A percentile compares a stretch with the other conserved stretches of the same genome.
phyloP scores from a whole-genome alignment of 2,113 vertebrate species.

The Ictalurus punctatus region DNA sequence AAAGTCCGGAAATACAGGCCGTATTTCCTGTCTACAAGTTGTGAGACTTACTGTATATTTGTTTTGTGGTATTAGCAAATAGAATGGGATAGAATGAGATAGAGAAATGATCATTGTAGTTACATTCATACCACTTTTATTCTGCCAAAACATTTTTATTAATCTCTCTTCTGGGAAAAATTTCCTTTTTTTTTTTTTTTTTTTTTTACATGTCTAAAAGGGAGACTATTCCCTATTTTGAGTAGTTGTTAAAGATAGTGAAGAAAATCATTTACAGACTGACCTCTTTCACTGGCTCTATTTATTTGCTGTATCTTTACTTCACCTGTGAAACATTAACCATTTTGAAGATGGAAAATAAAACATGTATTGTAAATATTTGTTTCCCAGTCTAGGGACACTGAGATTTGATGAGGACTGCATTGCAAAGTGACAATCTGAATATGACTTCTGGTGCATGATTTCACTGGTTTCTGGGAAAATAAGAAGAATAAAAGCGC shows the following conservation, averaged over 20 bases:
- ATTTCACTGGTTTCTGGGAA: background rate
- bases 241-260: background rate
- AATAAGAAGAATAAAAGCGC: background rate
- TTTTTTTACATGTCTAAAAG: conserved; percentile 21
- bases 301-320: conserved; percentile 49
- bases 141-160: conserved; percentile 21
- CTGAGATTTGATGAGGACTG: conserved; percentile 16
- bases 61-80: conserved; percentile 27
- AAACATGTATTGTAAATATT: conserved; percentile 53
- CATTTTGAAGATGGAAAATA: conserved; percentile 32
- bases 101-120: background rate
- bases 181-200: background rate
- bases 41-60: conserved; percentile 17
- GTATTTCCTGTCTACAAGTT: conserved; percentile 23
- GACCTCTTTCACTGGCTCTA: conserved; percentile 32
- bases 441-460: conserved; percentile 37
- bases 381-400: conserved; percentile 1
- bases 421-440: conserved; percentile 19
- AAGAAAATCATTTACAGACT: conserved; percentile 46
- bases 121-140: conserved; percentile 15
- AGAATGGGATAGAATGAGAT: conserved; percentile 4
- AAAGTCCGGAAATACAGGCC: conserved; percentile 34
- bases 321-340: conserved; percentile 65
- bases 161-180: conserved; percentile 21
- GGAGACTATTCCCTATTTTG: conserved; percentile 10